Conservation (phyloP, 2,113 vertebrate species). For the Heteronetta atricapilla region DNA sequence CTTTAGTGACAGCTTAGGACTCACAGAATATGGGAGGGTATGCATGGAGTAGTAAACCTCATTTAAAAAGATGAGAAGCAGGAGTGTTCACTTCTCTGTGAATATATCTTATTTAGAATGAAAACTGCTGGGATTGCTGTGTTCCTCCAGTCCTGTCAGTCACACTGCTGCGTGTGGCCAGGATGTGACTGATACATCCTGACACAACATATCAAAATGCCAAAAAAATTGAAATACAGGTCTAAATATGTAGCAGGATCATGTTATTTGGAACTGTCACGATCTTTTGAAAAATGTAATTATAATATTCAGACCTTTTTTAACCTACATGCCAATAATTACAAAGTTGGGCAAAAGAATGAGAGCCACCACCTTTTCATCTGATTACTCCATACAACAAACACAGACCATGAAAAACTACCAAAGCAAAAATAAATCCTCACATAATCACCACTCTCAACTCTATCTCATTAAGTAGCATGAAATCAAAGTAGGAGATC, state of each 20-base stretch:
- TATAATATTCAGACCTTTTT: not conserved
- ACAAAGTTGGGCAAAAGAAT: not conserved
- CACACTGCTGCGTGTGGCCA: not conserved
- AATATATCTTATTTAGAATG: not conserved
- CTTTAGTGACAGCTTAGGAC: not conserved
- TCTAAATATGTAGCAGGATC: not conserved
- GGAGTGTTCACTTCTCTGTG: not conserved
- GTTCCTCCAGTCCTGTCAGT: constrained; percentile 22
- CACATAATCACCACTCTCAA: not conserved
- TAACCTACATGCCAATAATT: not conserved
- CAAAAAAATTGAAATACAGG: not conserved
- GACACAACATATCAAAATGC: constrained; percentile 23
- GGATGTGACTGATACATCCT: not conserved
- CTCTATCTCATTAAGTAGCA: not conserved
- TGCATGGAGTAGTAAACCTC: not conserved
- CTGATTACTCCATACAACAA: not conserved
- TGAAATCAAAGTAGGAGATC: not conserved
- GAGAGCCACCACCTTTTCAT: not conserved
- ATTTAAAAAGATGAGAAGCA: constrained; percentile 27
- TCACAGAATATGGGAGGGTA: not conserved
- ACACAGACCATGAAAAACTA: not conserved
- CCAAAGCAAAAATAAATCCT: not conserved
- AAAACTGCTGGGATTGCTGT: not conserved
- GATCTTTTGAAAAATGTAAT: not conserved
- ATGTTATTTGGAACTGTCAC: not conserved